Conservation (phyloP, 2,888 invertebrate genomes). For the Dichetophora obliterata region DNA sequence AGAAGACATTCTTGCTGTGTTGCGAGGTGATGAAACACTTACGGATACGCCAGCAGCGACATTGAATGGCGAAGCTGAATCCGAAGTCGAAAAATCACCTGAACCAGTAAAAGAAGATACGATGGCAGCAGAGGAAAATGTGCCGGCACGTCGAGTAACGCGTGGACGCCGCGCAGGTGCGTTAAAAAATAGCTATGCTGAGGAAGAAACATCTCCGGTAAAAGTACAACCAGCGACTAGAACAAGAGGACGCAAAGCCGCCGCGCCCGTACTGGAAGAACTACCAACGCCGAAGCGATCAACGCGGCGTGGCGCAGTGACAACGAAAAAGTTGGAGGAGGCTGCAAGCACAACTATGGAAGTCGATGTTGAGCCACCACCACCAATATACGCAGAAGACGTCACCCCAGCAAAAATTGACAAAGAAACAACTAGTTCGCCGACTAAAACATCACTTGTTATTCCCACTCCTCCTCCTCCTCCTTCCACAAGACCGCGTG, state of each 20-base stretch:
- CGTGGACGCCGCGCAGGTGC: conserved; percentile 55
- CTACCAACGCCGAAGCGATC: conserved; percentile 45
- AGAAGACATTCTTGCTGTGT: conserved; percentile 65
- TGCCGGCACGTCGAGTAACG: conserved; percentile 52
- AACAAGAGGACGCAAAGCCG: conserved; percentile 53
- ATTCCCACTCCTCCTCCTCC: conserved; percentile 27
- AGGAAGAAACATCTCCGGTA: conserved; percentile 40
- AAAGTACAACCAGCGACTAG: conserved; percentile 47
- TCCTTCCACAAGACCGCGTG: conserved; percentile 57
- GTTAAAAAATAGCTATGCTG: conserved; percentile 38
- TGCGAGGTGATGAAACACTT: conserved; percentile 59
- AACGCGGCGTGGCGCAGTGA: conserved; percentile 45
- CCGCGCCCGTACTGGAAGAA: conserved; percentile 40
- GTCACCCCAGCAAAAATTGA: background rate
- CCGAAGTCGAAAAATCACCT: background rate
- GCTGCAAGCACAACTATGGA: conserved; percentile 41
- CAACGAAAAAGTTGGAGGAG: conserved; percentile 46
- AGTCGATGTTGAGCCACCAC: conserved; percentile 47
- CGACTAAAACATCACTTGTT: conserved; percentile 1
- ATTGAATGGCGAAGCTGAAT: conserved; percentile 42
- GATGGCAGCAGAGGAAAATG: conserved; percentile 27
- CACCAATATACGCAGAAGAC: conserved; percentile 12
- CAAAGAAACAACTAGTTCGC: conserved; percentile 14
- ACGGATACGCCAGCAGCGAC: conserved; percentile 20
- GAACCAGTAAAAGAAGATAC: conserved; percentile 17